phyloP scores from a whole-genome alignment of 1,140 invertebrate genomes.

The Drosophila neocordata region DNA sequence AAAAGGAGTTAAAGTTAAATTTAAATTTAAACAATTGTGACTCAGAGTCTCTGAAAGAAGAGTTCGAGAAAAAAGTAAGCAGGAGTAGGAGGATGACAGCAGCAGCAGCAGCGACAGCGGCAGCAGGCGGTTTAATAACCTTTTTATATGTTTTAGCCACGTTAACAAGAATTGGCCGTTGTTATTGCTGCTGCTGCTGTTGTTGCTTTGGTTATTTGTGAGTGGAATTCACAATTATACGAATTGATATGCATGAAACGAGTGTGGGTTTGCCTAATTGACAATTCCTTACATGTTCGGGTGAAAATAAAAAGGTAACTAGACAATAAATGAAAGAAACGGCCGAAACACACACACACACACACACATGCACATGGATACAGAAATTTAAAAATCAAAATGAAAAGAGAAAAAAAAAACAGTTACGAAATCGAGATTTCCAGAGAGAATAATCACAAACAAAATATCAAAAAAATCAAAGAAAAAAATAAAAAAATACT shows the following conservation, averaged over 20 bases:
- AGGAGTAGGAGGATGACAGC: neutral
- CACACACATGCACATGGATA: neutral
- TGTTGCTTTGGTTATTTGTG: neutral
- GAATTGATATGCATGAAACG: slow-evolving; percentile 58
- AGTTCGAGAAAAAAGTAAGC: slow-evolving; percentile 8
- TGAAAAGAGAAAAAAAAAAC: slow-evolving; percentile 34
- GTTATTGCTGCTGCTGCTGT: slow-evolving; percentile 14
- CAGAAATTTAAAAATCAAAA: slow-evolving; percentile 2
- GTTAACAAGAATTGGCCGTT: slow-evolving; percentile 69
- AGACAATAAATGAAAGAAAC: slow-evolving; percentile 36
- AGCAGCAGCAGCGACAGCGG: too few species aligned
- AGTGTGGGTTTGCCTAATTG: slow-evolving; percentile 39
- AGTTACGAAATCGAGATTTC: slow-evolving; percentile 76
- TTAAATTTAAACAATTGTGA: slow-evolving; percentile 18
- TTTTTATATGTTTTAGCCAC: slow-evolving; percentile 67
- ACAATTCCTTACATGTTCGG: slow-evolving; percentile 53
- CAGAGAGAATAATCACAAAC: neutral
- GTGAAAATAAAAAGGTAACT: slow-evolving; percentile 74
- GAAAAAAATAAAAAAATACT: slow-evolving; percentile 28
- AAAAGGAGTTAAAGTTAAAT: slow-evolving; percentile 37
- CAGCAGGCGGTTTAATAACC: slow-evolving; percentile 68
- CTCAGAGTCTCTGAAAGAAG: neutral
- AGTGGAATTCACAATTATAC: slow-evolving; percentile 29
- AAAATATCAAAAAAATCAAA: slow-evolving; percentile 2
- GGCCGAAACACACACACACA: slow-evolving; percentile 5